Percentiles rank a stretch among this genome's conserved stretches.
Evolutionary conservation across 2,113 vertebrate species (phyloP).

Genomic region (Dermatemys mawii): DNA sequence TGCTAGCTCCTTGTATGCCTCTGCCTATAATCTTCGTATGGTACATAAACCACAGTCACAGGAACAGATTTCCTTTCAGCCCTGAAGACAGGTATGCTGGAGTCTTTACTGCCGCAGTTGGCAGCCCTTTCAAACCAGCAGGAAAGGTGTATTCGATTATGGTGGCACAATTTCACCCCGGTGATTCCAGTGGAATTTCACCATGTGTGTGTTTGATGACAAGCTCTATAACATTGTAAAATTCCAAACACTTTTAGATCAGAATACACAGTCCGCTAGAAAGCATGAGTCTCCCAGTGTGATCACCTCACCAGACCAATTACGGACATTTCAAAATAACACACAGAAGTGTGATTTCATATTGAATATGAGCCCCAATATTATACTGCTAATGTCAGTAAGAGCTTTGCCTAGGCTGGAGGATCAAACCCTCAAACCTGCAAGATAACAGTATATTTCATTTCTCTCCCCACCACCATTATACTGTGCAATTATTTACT

Average conservation of each 20-base stretch:
- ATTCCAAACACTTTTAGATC: background rate
- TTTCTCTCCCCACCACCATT: background rate
- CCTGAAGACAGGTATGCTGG: background rate
- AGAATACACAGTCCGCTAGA: background rate
- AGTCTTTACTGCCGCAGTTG: background rate
- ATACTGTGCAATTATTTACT: accelerated
- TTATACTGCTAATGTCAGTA: background rate
- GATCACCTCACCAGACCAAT: background rate
- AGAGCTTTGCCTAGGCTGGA: background rate
- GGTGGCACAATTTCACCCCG: background rate
- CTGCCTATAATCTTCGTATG: background rate
- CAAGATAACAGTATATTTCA: background rate
- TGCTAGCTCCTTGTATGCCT: background rate
- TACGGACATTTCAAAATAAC: background rate
- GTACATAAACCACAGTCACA: background rate
- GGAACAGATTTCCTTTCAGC: background rate
- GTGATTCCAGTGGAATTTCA: background rate
- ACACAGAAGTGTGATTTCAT: accelerated
- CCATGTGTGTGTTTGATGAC: background rate
- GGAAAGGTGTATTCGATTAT: background rate
- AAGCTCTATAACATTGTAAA: background rate
- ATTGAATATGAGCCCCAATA: background rate
- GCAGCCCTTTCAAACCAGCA: background rate
- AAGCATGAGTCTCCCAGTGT: background rate
- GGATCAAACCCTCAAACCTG: background rate